A percentile compares a stretch with the other conserved stretches of the same genome.
These are phyloP conservation scores for Trisateles emortualis DNA, from an alignment of 2,888 invertebrate species.

Conservation along the genomic window DNA sequence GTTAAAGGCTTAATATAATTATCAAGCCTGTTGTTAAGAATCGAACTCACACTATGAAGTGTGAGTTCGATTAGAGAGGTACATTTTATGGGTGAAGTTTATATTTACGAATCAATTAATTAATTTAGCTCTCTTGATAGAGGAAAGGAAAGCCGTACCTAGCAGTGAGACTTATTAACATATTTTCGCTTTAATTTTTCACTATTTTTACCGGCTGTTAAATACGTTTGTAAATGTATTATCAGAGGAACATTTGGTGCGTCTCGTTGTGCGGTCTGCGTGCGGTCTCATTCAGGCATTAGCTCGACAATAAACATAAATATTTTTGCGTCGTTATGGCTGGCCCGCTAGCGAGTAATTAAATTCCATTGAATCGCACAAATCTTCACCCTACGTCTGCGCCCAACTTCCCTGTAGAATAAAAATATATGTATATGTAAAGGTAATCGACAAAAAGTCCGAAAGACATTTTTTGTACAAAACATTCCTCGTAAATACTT, in stretches of 20 bases:
- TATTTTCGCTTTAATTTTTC: background rate
- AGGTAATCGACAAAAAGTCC: background rate
- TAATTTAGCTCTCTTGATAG: too few species aligned
- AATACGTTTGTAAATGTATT: background rate
- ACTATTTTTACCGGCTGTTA: background rate
- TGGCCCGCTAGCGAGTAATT: slow-evolving; percentile 78
- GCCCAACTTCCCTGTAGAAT: slow-evolving; percentile 52
- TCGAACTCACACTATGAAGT: too few species aligned
- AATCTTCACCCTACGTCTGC: slow-evolving; percentile 74
- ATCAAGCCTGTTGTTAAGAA: too few species aligned
- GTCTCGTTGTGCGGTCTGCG: slow-evolving; percentile 47
- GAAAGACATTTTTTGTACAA: too few species aligned
- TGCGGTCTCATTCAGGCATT: slow-evolving; percentile 79
- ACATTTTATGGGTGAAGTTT: too few species aligned
- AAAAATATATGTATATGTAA: slow-evolving; percentile 36
- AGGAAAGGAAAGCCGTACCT: too few species aligned
- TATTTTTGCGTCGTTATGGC: slow-evolving; percentile 84
- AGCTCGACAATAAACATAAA: slow-evolving; percentile 84
- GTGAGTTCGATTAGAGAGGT: too few species aligned
- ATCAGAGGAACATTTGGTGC: slow-evolving; percentile 41
- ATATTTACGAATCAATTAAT: too few species aligned
- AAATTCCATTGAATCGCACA: slow-evolving; percentile 85
- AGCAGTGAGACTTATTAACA: too few species aligned
- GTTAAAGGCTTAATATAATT: too few species aligned
- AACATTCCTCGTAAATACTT: too few species aligned